Conservation (phyloP, 2,888 invertebrate genomes). For the Rhabditoides inermis region DNA sequence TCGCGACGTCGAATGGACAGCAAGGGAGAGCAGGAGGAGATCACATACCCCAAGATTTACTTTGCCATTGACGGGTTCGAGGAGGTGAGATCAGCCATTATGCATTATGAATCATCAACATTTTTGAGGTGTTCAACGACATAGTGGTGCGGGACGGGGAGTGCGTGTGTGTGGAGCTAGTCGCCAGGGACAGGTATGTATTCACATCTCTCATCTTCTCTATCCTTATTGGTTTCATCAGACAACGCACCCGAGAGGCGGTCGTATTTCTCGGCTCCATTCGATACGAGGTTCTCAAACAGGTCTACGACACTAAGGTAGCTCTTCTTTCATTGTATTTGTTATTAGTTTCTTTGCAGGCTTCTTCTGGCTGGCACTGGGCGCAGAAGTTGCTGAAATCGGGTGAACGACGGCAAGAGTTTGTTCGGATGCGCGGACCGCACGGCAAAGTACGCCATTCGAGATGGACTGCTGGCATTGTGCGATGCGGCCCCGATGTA, state of each 20-base stretch:
- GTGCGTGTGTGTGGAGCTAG: constrained; percentile 95
- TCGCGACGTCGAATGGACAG: constrained; percentile 84
- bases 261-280: constrained; percentile 95
- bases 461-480: too few species aligned
- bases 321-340: constrained; percentile 52
- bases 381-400: constrained; percentile 57
- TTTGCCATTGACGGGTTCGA: constrained; percentile 99
- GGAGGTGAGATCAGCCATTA: constrained; percentile 63
- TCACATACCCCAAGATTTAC: constrained; percentile 96
- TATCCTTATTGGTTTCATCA: background rate
- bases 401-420: constrained; percentile 69
- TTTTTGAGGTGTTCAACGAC: constrained; percentile 75
- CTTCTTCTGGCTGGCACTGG: constrained; percentile 52
- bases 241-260: constrained; percentile 63
- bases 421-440: constrained; percentile 95
- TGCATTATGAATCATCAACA: background rate
- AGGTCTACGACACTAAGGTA: constrained; percentile 89
- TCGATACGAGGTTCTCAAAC: constrained; percentile 88
- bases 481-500: background rate
- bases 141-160: constrained; percentile 93
- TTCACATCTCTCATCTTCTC: too few species aligned
- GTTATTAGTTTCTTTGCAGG: constrained; percentile 19
- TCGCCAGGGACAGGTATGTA: constrained; percentile 80
- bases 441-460: constrained; percentile 63
- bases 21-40: constrained; percentile 94